Base-by-base conservation (phyloP, 1,140 invertebrate genomes). In the Drosophila suzukii region DNA sequence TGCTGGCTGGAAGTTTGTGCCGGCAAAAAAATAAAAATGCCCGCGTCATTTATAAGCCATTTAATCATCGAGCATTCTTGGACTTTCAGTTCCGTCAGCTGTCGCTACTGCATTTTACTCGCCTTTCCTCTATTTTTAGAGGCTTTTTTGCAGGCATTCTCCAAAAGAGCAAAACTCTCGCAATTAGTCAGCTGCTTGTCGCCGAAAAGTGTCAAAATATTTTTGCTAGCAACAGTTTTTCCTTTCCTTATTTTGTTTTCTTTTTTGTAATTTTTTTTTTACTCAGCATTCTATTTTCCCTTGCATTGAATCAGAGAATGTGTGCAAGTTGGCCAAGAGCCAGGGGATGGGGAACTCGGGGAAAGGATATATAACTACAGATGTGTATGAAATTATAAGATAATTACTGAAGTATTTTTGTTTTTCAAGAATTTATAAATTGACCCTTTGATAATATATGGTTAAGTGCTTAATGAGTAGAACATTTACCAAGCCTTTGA, bases 161-260 rank as follows among this genome's bases (percentile, higher is more conserved):
- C 56, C 56, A 73, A 73, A 73, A 70, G 65, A 57, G 67, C 50
- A 70, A 49, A 57, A 70, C 78, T 66, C 68, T 70, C 70, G 70
- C 83, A 88, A 86, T 86, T 88, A 86, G 82, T 86, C 83, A 79
- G 79, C 75, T 86, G 72, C 79, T 76, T 86, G 83, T 86, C 83
- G 80, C 71, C 36, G 47, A 49, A 24, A 83, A 88, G 84, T 86
- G 83, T 86, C 83, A 86, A 86, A 86, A 86, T 86, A 88, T 83
- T 86, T 86, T 75, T 70, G 75, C 71, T 78, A 61, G 58, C 60
- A 56, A 75, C 20, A 57, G 65, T 24, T 65, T 53, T 53, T 38
- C 41, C 1, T 65, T 67, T 53, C 10, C 27, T 41, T 46, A 46
- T 56, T 74, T 77, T 17, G n/a, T 15, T 51, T 17, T 5, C 0